phyloP scores from a whole-genome alignment of 2,797 vertebrate species.

The Premnoplex brunnescens region DNA sequence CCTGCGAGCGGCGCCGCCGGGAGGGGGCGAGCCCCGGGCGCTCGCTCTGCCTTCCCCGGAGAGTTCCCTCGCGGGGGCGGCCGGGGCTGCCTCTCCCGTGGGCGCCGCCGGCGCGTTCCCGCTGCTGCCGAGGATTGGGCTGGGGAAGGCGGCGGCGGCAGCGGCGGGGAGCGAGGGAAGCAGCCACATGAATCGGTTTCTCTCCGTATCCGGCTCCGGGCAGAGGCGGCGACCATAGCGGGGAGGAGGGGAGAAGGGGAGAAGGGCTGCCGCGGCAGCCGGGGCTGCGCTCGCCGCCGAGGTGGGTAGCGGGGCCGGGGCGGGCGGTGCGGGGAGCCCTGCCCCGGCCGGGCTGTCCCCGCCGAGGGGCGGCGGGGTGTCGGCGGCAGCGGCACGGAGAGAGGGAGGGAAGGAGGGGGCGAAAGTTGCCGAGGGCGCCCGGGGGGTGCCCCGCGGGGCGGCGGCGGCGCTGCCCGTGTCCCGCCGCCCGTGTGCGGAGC shows the following conservation, averaged over 20 bases:
- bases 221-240: slow-evolving; percentile 21
- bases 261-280: background rate
- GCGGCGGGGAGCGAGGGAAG: background rate
- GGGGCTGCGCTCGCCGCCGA: background rate
- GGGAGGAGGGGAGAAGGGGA: background rate
- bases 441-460: background rate
- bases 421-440: slow-evolving; percentile 16
- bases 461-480: background rate
- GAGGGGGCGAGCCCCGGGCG: background rate
- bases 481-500: background rate
- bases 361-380: background rate
- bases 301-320: background rate
- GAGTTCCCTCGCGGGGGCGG: slow-evolving; percentile 31
- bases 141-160: background rate
- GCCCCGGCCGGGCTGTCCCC: background rate
- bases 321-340: background rate
- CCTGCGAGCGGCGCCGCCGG: background rate
- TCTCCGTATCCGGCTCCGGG: slow-evolving; percentile 61
- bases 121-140: background rate
- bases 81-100: background rate
- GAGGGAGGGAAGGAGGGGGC: background rate
- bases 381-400: background rate
- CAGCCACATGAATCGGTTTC: slow-evolving; percentile 35
- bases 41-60: background rate
- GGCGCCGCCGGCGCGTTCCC: background rate